phyloP scores from a whole-genome alignment of 2,113 vertebrate genomes.

The Axis porcinus region DNA sequence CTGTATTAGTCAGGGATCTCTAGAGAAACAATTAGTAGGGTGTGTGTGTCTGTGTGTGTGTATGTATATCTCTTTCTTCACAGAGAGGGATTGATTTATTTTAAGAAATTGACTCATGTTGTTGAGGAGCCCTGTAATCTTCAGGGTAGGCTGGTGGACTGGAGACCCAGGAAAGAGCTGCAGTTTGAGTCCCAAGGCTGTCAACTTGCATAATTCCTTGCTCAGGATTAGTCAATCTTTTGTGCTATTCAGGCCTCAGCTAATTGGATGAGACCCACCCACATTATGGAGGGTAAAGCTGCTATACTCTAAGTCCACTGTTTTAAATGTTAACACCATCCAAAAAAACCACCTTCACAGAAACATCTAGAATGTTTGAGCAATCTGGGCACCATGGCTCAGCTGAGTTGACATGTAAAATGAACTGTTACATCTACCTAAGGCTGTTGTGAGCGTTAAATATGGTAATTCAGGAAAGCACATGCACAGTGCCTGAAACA shows the following conservation, averaged over 20 bases:
- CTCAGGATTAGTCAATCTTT: neutral
- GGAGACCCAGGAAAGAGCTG: neutral
- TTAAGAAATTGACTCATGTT: neutral
- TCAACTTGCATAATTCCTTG: neutral
- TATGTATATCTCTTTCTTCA: neutral
- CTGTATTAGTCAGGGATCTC: neutral
- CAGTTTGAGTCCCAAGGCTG: neutral
- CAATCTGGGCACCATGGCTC: neutral
- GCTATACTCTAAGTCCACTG: neutral
- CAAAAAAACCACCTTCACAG: neutral
- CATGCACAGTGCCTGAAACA: neutral
- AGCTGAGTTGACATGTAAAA: neutral
- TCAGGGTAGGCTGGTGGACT: neutral
- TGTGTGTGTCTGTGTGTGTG: neutral
- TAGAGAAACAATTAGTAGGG: neutral
- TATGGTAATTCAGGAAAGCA: neutral
- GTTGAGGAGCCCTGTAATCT: neutral
- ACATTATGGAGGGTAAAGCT: neutral
- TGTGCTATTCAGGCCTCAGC: neutral
- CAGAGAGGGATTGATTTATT: neutral
- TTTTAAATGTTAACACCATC: conserved; percentile 10
- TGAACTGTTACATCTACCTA: neutral
- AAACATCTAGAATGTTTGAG: neutral
- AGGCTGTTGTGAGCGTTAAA: neutral
- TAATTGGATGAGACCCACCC: neutral